Evolutionary conservation across 1,140 invertebrate species (phyloP).

Genomic region (Ylistrum balloti): DNA sequence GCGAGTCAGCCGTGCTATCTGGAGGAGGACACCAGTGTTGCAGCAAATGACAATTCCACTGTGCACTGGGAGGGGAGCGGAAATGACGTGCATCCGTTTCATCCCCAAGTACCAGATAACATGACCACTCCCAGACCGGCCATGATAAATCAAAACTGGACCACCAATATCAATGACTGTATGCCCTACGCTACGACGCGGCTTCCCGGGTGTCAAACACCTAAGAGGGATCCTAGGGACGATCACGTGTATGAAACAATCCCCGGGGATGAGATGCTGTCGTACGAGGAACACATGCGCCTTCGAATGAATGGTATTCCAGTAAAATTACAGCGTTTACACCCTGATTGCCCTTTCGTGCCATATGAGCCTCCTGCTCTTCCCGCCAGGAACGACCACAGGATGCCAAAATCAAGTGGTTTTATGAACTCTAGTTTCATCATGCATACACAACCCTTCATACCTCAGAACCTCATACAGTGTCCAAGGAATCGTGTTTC

Average conservation of each 20-base stretch:
- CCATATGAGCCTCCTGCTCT: conserved; percentile 67
- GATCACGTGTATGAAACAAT: conserved; percentile 75
- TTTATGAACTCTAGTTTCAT: conserved; percentile 26
- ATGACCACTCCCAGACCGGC: neutral
- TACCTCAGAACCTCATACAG: neutral
- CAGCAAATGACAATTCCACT: neutral
- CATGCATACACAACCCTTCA: neutral
- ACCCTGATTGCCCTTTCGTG: conserved; percentile 65
- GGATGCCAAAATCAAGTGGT: neutral
- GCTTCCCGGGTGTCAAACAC: conserved; percentile 58
- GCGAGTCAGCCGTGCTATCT: neutral
- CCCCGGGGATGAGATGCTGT: conserved; percentile 70
- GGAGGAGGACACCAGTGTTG: neutral
- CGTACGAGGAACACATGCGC: conserved; percentile 67
- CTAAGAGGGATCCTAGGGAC: conserved; percentile 57
- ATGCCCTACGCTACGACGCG: conserved; percentile 57
- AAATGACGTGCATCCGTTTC: conserved; percentile 9
- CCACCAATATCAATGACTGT: conserved; percentile 47
- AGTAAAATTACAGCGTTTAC: conserved; percentile 58
- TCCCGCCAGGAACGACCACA: conserved; percentile 64
- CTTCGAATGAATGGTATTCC: conserved; percentile 62
- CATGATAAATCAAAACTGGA: neutral
- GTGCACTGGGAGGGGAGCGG: neutral
- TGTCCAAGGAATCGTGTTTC: neutral
- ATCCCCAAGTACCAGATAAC: neutral